Evolutionary conservation across 2,888 invertebrate species (phyloP), one percentile per base, ranked within the genome.

Genomic region (Troilus luridus): DNA sequence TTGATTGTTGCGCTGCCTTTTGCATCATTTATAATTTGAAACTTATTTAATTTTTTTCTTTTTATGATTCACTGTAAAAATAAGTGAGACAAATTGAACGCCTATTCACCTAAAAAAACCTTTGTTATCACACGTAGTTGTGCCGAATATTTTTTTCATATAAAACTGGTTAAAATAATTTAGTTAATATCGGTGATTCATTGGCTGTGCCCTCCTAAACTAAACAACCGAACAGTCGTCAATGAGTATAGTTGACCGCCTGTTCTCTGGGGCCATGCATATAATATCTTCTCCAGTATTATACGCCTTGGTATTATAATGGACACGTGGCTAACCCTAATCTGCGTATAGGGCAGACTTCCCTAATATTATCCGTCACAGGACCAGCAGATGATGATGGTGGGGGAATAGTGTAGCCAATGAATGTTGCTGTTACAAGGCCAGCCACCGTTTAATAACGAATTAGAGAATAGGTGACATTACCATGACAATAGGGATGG

Each of bases 361-460:
- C 17, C 9, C 17, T 77, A 77, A 77, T 9, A 41, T 77, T 77
- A 77, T 17, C 72, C 72, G 17, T 41, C 72, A 41, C 72, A 41
- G 72, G 27, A 77, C 72, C 17, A 77, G 72, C 27, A 77, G 72
- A 27, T 77, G 72, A 77, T 67, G 67, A 64, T 64, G 67, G 24
- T 24, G 24, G 67, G 12, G 3, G 24, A 24, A 24, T 24, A 41
- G 27, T 19, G 72, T 77, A 41, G 27, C 72, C 72, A 77, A 77
- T 77, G 41, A 27, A 41, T 41, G 1, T 41, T 17, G 72, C 27
- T 12, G 41, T 77, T 41, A 41, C 72, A 17, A 14, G 72, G 27
- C 6, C 72, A 41, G 17, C 6, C 27, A 77, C 72, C 72, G 72
- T 41, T 77, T 77, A 77, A 77, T 77, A 77, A 77, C 72, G 72